phyloP scores from a whole-genome alignment of 2,888 invertebrate genomes.

The Dicroscelio sp. region DNA sequence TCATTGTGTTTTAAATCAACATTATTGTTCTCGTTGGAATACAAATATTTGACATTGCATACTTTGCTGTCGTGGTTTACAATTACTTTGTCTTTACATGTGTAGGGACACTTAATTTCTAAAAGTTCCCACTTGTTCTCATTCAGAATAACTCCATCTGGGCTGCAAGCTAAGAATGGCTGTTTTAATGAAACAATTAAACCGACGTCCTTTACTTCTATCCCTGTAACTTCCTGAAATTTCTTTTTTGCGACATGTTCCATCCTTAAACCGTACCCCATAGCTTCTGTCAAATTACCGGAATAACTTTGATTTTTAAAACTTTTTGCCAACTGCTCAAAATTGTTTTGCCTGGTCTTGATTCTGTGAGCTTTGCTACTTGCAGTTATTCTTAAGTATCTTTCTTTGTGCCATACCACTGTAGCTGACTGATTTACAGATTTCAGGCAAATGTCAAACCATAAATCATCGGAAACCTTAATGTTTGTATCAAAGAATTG shows the following conservation, averaged over 20 bases:
- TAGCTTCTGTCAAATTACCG: neutral
- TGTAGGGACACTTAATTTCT: constrained; percentile 6
- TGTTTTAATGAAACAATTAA: neutral
- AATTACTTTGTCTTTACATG: neutral
- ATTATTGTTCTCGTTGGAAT: neutral
- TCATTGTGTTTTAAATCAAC: neutral
- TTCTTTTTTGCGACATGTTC: neutral
- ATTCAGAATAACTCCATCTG: neutral
- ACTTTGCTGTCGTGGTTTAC: neutral
- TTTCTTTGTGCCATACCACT: constrained; percentile 10
- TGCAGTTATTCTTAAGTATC: constrained; percentile 16
- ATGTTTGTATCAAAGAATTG: constrained; percentile 7
- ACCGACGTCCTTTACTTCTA: neutral
- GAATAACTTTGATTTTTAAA: neutral
- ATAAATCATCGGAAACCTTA: neutral
- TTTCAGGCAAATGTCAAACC: neutral
- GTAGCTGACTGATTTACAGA: neutral
- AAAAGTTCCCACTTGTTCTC: neutral
- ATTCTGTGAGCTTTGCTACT: constrained; percentile 34
- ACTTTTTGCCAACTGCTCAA: neutral
- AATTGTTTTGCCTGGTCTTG: neutral
- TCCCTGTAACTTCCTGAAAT: neutral
- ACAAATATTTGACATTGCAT: neutral
- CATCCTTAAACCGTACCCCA: neutral
- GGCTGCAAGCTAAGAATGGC: constrained; percentile 22